These are phyloP conservation scores for Pocillopora damicornis DNA, from an alignment of 64 coral and sea anemone genomes.

Conservation along the genomic window DNA sequence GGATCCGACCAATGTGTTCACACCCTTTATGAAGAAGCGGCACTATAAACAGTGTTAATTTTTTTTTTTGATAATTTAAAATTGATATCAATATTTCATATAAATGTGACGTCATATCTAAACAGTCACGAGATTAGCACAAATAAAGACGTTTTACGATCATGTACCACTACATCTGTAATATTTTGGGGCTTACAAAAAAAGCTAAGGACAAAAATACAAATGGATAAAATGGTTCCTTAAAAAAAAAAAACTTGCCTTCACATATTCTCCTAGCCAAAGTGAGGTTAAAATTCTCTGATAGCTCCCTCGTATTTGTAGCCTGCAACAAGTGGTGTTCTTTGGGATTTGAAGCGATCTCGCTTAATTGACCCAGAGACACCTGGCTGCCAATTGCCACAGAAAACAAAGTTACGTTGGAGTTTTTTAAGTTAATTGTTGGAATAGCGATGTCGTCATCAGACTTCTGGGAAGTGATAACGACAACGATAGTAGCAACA, in stretches of 20 bases:
- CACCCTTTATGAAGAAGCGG: too few species aligned
- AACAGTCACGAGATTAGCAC: too few species aligned
- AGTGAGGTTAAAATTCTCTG: background rate
- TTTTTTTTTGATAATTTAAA: too few species aligned
- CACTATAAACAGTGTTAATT: too few species aligned
- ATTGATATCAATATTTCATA: too few species aligned
- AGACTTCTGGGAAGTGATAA: background rate
- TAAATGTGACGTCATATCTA: too few species aligned
- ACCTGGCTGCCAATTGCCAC: background rate
- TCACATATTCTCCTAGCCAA: constrained; percentile 9
- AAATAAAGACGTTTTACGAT: too few species aligned
- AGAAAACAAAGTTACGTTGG: background rate
- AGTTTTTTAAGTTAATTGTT: background rate
- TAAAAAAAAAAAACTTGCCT: background rate
- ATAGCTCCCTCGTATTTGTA: background rate
- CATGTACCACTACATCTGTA: too few species aligned
- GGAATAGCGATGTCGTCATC: constrained; percentile 25
- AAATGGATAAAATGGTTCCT: too few species aligned
- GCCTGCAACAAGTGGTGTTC: background rate
- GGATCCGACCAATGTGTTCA: too few species aligned
- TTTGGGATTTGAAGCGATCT: constrained; percentile 24
- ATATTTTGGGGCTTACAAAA: too few species aligned
- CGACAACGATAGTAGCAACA: background rate
- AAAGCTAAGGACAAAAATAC: too few species aligned
- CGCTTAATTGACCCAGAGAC: constrained; percentile 4